Base-by-base conservation (phyloP, 1,140 invertebrate genomes). In the Bicyclus anynana region DNA sequence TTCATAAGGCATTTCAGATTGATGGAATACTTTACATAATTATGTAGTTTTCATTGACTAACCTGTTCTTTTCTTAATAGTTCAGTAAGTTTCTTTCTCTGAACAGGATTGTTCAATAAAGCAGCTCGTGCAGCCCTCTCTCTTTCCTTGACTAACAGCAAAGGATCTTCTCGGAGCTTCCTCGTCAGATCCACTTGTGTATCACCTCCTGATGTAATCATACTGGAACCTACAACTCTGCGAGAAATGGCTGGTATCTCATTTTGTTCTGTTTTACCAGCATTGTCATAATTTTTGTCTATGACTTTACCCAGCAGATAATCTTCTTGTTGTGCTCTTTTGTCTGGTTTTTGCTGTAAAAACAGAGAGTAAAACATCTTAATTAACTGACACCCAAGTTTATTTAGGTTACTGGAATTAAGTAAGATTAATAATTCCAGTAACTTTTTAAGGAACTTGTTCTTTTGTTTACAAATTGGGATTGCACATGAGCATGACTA, bases 141-240 rank as follows among this genome's bases (percentile, higher is more conserved):
- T 54, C 93, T 92, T 79, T 95, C 94, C 70, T 95, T 95, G 0
- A 98, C 97, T 1, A 93, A 89, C 71, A 96, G 93, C 21, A 98
- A 79, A 0, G 97, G 97, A 91, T 98, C 97, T 87, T 98, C 97
- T 80, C 96, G 92, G 55, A 97, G 91, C 86, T 98, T 98, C 42
- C 94, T 91, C 33, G 90, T 91, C 60, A 96, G 87, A 86, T 97
- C 95, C 4, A 96, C 94, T 87, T 95, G 94, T 53, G 93, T 90
- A 44, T 90, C 90, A 1, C 87, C 89, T 51, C 81, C 84, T 54
- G 73, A 50, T 48, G 77, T 62, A 12, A 82, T 44, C 76, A 86
- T 83, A 50, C 82, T 86, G 9, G 80, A 85, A 0, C 90, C 89
- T 50, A 89, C 90, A 27, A 92, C 92, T 74, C 92, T 90, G 23